phyloP scores from a whole-genome alignment of 2,113 vertebrate genomes.

The Muntiacus reevesi region DNA sequence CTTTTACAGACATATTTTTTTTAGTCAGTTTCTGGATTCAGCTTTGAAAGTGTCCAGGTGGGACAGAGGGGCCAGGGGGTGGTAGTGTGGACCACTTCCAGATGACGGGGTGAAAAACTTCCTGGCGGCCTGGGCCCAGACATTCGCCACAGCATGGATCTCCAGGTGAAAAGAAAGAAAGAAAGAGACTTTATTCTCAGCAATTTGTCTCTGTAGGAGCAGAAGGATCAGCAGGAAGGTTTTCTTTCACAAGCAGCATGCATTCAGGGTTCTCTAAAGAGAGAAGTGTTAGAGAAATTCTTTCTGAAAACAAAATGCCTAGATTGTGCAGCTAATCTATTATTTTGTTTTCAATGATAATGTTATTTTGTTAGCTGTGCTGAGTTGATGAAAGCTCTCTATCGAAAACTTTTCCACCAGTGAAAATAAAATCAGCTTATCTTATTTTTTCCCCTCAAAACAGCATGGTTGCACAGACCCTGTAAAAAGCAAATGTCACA shows the following conservation, averaged over 20 bases:
- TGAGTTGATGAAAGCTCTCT: conserved; percentile 32
- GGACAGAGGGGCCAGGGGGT: not conserved
- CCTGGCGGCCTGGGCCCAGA: not conserved
- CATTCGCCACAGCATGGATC: not conserved
- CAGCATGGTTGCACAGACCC: conserved; percentile 3
- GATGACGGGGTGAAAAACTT: not conserved
- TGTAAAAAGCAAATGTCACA: conserved; percentile 45
- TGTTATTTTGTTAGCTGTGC: conserved; percentile 55
- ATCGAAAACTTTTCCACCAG: conserved; percentile 42
- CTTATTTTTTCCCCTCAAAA: conserved; percentile 42
- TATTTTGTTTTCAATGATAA: conserved; percentile 59
- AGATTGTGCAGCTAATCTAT: not conserved
- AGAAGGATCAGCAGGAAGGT: conserved; percentile 20
- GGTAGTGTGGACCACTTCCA: not conserved
- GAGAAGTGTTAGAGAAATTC: not conserved
- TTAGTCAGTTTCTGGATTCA: not conserved
- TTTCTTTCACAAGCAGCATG: not conserved
- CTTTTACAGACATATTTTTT: not conserved
- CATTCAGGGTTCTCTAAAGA: not conserved
- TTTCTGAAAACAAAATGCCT: conserved; percentile 11
- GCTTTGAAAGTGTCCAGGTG: not conserved
- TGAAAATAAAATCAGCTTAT: conserved; percentile 67
- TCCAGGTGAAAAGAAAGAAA: not conserved
- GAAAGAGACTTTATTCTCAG: conserved; percentile 43
- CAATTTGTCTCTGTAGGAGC: not conserved